Evolutionary conservation across 2,113 vertebrate species (phyloP).

Genomic region (Acanthisitta chloris): DNA sequence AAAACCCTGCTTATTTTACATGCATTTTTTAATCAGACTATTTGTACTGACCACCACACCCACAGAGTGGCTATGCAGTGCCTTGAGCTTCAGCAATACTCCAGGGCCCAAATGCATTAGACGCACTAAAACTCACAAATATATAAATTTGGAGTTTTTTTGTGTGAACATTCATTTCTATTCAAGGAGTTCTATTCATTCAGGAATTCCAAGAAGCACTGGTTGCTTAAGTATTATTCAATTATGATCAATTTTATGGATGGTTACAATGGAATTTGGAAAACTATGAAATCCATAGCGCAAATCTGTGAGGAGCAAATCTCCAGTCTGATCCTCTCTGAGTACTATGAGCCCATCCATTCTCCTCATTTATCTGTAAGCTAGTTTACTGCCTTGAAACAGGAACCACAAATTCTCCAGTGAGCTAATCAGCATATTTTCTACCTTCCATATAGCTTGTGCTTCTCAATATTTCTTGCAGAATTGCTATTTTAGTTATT

Average conservation of each 20-base stretch:
- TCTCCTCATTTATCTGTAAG: neutral
- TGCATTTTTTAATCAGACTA: neutral
- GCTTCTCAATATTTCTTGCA: neutral
- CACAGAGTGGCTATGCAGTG: neutral
- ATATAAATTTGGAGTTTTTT: neutral
- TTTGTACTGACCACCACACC: neutral
- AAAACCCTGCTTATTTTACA: neutral
- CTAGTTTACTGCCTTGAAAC: neutral
- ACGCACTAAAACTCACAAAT: neutral
- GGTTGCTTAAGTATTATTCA: neutral
- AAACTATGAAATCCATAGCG: neutral
- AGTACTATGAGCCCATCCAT: neutral
- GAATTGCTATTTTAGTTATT: neutral
- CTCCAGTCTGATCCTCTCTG: neutral
- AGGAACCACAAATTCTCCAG: neutral
- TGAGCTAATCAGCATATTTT: neutral
- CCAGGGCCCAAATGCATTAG: neutral
- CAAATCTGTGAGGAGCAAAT: neutral
- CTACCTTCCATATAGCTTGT: neutral
- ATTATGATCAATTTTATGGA: neutral
- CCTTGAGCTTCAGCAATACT: neutral
- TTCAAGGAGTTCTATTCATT: neutral
- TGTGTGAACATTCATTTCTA: neutral
- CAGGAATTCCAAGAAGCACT: neutral
- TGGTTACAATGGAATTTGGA: neutral